These are phyloP conservation scores for Periophthalmus modestus DNA, from an alignment of 2,113 vertebrate species.

Conservation along the genomic window DNA sequence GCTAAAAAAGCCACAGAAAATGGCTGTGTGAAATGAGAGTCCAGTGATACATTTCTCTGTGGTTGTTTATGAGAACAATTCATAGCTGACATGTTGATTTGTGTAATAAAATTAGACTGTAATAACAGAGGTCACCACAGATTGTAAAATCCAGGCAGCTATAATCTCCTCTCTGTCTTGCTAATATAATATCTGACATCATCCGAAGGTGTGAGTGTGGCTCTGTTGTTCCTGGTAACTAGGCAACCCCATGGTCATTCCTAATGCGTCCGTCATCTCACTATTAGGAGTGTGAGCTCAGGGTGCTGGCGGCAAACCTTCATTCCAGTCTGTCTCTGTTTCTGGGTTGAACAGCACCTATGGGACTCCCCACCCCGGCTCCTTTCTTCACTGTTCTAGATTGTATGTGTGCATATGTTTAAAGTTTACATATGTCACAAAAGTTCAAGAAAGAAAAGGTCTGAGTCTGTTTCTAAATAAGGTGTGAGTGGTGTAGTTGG, in stretches of 20 bases:
- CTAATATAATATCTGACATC: slow-evolving; percentile 37
- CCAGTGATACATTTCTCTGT: neutral
- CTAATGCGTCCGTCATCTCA: slow-evolving; percentile 58
- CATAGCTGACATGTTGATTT: neutral
- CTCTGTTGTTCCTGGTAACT: slow-evolving; percentile 47
- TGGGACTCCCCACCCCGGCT: neutral
- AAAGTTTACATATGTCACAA: slow-evolving; percentile 46
- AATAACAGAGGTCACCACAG: neutral
- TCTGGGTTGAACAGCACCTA: slow-evolving; percentile 14
- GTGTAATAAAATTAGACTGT: neutral
- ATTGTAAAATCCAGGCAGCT: neutral
- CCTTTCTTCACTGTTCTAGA: neutral
- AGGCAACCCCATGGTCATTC: slow-evolving; percentile 66
- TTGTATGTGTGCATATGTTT: slow-evolving; percentile 7
- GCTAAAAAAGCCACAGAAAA: neutral
- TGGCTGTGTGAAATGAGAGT: neutral
- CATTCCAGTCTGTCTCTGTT: neutral
- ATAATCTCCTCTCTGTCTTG: neutral
- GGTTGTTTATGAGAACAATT: neutral
- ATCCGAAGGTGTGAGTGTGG: slow-evolving; percentile 28
- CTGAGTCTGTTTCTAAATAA: neutral
- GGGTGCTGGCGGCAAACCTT: slow-evolving; percentile 42
- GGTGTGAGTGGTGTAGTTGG: no score
- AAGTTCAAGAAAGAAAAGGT: slow-evolving; percentile 14
- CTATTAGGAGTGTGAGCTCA: slow-evolving; percentile 74